Conservation (phyloP, 2,113 vertebrate species). For the Castor canadensis region DNA sequence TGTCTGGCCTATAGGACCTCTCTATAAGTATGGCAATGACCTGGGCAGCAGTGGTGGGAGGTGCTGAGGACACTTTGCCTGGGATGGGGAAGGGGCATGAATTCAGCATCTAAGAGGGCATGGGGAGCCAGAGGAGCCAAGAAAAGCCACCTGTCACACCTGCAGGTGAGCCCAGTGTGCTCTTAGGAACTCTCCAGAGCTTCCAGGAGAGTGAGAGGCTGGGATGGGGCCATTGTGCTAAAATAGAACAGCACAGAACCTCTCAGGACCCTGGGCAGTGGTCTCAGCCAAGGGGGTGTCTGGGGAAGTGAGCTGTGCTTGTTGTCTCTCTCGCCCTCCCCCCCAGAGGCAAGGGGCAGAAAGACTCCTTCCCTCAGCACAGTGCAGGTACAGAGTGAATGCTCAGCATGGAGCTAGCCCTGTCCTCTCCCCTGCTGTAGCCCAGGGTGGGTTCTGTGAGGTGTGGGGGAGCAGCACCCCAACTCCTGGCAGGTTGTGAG, state of each 20-base stretch:
- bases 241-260: not conserved
- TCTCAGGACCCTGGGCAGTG: not conserved
- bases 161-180: accelerated
- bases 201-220: accelerated
- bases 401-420: not conserved
- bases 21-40: not conserved
- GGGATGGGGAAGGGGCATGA: accelerated
- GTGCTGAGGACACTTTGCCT: not conserved
- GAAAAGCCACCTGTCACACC: not conserved
- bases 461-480: not conserved
- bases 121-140: not conserved
- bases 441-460: not conserved
- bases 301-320: no score
- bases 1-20: not conserved
- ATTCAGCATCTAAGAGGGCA: not conserved
- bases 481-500: not conserved
- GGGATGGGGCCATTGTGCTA: not conserved
- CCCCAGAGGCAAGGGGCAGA: no score
- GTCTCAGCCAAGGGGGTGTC: not conserved
- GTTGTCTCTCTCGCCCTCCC: no score
- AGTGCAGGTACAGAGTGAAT: not conserved
- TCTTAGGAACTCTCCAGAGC: not conserved
- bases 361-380: not conserved
- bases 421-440: accelerated
- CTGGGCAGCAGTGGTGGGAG: no score